These are phyloP conservation scores for Pseudomyrmex cubaensis DNA, from an alignment of 1,140 invertebrate species.

Conservation along the genomic window DNA sequence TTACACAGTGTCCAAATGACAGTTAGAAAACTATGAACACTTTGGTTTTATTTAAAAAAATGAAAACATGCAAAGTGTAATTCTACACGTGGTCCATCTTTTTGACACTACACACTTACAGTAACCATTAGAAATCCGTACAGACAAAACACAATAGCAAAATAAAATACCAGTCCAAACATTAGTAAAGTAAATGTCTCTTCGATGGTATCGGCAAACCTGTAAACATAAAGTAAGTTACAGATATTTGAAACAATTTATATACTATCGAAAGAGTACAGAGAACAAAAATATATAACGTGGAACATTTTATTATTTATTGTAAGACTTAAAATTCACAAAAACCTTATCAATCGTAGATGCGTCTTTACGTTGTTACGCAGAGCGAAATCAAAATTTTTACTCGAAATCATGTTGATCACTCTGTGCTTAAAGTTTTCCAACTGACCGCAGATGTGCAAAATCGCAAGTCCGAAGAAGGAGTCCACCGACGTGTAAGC, in stretches of 20 bases:
- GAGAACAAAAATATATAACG: no score
- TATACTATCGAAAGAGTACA: no score
- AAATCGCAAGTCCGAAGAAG: conserved; percentile 18
- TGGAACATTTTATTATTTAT: background rate
- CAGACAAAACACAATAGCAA: conserved; percentile 23
- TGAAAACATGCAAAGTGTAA: background rate
- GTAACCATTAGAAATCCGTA: conserved; percentile 4
- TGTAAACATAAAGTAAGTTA: background rate
- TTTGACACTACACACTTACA: conserved; percentile 22
- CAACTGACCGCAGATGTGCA: conserved; percentile 44
- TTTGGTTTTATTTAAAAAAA: background rate
- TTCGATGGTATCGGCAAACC: conserved; percentile 32
- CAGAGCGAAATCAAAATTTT: background rate
- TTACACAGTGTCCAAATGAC: no score
- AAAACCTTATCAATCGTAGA: conserved; percentile 46
- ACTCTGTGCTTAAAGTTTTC: conserved; percentile 40
- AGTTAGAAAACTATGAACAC: no score
- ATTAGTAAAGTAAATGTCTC: conserved; percentile 27
- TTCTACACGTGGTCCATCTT: no score
- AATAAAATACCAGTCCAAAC: conserved; percentile 31
- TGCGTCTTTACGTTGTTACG: background rate
- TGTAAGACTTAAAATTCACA: background rate
- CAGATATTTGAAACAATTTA: no score
- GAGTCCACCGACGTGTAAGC: conserved; percentile 38
- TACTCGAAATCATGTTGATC: background rate